Conservation (phyloP, 2,888 invertebrate species). For the Bellardia bayeri region DNA sequence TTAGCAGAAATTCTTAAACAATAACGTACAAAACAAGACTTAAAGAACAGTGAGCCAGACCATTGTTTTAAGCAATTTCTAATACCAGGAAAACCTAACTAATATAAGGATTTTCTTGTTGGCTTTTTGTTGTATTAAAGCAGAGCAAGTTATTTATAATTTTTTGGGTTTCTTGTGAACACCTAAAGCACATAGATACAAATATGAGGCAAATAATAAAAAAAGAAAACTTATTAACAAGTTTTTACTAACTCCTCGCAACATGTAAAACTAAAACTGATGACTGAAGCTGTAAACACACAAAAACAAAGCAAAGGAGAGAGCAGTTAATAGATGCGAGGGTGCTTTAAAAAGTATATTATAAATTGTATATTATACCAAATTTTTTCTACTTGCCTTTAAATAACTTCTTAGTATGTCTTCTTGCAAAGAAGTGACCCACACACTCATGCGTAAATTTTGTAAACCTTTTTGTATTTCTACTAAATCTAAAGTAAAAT, state of each 20-base stretch:
- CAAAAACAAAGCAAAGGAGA: neutral
- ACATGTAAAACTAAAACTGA: slow-evolving; percentile 35
- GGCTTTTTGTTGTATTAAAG: neutral
- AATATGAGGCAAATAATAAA: neutral
- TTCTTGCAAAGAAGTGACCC: neutral
- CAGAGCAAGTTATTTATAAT: slow-evolving; percentile 5
- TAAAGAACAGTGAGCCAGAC: slow-evolving; percentile 9
- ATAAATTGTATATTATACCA: too few relatives aligned
- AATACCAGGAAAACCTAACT: neutral
- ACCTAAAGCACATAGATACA: neutral
- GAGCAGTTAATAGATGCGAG: too few relatives aligned
- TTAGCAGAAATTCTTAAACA: slow-evolving; percentile 7
- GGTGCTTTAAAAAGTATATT: too few relatives aligned
- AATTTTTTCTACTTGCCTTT: too few relatives aligned
- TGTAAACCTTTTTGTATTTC: neutral
- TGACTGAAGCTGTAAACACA: slow-evolving; percentile 43
- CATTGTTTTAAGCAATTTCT: slow-evolving; percentile 33
- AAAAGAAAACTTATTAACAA: slow-evolving; percentile 48
- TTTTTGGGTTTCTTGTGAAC: slow-evolving; percentile 5
- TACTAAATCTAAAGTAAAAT: slow-evolving; percentile 6
- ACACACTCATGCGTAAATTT: neutral
- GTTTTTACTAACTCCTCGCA: slow-evolving; percentile 40
- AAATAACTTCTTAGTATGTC: neutral
- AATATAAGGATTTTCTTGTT: too few relatives aligned
- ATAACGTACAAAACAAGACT: slow-evolving; percentile 16